Base-by-base conservation (phyloP, 2,888 invertebrate genomes). In the Sphaerophoria rueppellii region DNA sequence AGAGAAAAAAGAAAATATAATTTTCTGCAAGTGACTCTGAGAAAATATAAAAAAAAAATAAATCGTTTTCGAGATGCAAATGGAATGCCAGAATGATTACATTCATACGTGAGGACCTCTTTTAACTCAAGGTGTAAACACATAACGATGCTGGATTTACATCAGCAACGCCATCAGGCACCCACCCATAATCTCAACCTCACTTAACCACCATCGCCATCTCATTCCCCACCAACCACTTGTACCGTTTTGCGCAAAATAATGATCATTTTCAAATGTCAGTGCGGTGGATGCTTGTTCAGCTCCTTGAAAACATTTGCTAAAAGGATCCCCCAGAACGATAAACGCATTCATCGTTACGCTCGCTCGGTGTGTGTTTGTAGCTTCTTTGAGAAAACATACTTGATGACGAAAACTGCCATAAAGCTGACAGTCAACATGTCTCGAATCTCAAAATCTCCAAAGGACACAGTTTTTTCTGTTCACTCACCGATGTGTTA, bases 31-130 rank as follows among this genome's bases (percentile, higher is more conserved):
- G 63, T 37, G 74, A 76, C 61, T 75, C 58, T 73, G 24, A 58
- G 73, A 81, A 67, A 81, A 77, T 63, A n/a, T n/a, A n/a, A n/a
- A n/a, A n/a, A n/a, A 24, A 24, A 24, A 24, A 24, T 24, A 24
- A 24, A 24, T 54, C 73, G 54, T 61, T 81, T 77, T 81, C 73
- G 34, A 77, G 73, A 85, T 81, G 85, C 76, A 85, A 85, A 81
- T 85, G 85, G 81, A 85, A 77, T 77, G 73, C 65, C 76, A 77
- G 73, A 81, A 81, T 70, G 85, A 81, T 85, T 81, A 77, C 81
- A 85, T 77, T 85, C 81, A 81, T 77, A 81, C 73, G 73, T 81
- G 73, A 81, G 73, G 76, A 77, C 69, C 63, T 61, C 79, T 73
- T 82, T 79, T 74, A 67, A 79, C 55, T 69, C 54, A 16, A 76